Evolutionary conservation across 2,113 vertebrate genomes (phyloP), one percentile per base, ranked within the genome.

Genomic region (Hystrix cristata): DNA sequence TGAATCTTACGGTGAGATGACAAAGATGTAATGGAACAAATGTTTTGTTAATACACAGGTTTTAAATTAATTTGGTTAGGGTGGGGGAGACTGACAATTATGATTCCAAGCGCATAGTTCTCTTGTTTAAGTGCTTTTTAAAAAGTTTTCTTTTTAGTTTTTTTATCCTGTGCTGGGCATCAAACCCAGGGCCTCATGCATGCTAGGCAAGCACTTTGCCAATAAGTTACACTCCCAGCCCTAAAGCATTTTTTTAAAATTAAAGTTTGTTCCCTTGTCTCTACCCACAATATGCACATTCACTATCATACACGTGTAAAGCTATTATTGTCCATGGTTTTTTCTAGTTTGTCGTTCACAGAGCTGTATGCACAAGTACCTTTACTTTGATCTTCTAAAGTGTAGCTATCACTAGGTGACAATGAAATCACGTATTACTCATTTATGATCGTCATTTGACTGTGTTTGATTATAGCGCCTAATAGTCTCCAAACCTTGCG

Each of bases 381-480:
- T 96, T 80, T 65, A 57, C 2, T 29, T 59, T 81, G 64, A 79
- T 46, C 1, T 80, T 38, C 62, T 78, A 78, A 59, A 71, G 13
- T 0, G 29, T 55, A 57, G 19, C 11, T 94, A 83, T 55, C 86
- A 94, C 71, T 93, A 92, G 51, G 51, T 0, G 10, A 86, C 15
- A 91, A 92, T 74, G 71, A 55, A 76, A 92, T 46, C 10, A 23
- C 74, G 93, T 95, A 29, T 94, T 87, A 91, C 43, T 94, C 18
- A 46, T 83, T 96, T 13, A 5, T 67, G 72, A 65, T 83, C 92
- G 57, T 83, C 51, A 91, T 89, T 83, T 86, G n/a, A 53, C 53
- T 87, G 0, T 87, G 23, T 85, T 93, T 97, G 92, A 65, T 88
- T 91, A 87, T 76, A 38, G 1, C 82, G 91, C 59, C 48, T 78